Percentiles rank a stretch among this genome's conserved stretches.
These are phyloP conservation scores for Tyria jacobaeae DNA, from an alignment of 2,888 invertebrate species.

Conservation along the genomic window DNA sequence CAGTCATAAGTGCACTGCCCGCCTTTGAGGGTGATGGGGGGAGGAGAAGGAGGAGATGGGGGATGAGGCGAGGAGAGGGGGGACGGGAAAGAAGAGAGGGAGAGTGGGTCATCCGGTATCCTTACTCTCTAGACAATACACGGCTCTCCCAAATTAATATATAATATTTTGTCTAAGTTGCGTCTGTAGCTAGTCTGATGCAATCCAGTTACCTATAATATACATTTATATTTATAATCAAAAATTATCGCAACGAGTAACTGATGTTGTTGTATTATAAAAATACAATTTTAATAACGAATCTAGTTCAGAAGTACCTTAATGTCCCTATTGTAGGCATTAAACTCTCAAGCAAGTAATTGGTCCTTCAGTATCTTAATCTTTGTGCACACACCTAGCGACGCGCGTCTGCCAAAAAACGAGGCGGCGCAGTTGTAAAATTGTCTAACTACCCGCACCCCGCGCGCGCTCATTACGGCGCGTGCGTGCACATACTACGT, in stretches of 20 bases:
- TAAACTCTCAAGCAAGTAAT: conserved; percentile 4
- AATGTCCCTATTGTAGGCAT: conserved; percentile 29
- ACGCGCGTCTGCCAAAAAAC: conserved; percentile 84
- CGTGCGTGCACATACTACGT: conserved; percentile 70
- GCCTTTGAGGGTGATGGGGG: too few species aligned
- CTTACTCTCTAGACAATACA: too few species aligned
- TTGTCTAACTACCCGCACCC: conserved; percentile 86
- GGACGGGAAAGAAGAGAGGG: too few species aligned
- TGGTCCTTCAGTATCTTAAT: conserved; percentile 56
- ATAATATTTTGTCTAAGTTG: too few species aligned
- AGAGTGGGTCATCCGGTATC: too few species aligned
- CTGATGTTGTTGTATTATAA: background rate
- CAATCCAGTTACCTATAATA: background rate
- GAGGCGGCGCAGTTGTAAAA: conserved; percentile 85
- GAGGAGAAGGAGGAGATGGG: too few species aligned
- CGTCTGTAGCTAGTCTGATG: too few species aligned
- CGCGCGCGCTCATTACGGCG: conserved; percentile 83
- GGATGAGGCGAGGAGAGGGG: too few species aligned
- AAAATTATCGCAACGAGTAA: background rate
- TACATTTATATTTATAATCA: background rate
- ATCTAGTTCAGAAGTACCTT: background rate
- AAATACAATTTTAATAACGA: background rate
- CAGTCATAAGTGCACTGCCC: too few species aligned
- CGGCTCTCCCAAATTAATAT: too few species aligned
- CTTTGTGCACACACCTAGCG: conserved; percentile 79